Evolutionary conservation across 1,140 invertebrate genomes (phyloP).

Genomic region (Dryas iulia): DNA sequence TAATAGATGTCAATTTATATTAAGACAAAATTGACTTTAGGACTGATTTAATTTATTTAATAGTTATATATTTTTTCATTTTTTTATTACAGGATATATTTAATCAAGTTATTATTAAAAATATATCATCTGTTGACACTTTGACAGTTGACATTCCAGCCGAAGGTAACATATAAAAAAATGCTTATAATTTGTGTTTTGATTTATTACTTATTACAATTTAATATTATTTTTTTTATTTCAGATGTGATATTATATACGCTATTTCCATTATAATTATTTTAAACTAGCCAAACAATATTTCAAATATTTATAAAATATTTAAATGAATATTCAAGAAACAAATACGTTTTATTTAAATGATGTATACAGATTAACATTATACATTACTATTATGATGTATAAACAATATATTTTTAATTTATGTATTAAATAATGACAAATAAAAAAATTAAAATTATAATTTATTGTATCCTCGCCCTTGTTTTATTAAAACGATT

Average conservation of each 20-base stretch:
- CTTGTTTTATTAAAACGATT: background rate
- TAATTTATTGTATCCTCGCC: background rate
- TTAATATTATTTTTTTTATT: constrained; percentile 34
- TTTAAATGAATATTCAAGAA: background rate
- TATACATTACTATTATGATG: background rate
- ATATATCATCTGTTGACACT: constrained; percentile 42
- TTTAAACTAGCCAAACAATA: background rate
- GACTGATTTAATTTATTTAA: too few relatives aligned
- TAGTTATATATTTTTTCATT: constrained; percentile 3
- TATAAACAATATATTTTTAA: background rate
- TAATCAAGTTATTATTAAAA: constrained; percentile 34
- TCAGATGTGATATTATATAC: constrained; percentile 59
- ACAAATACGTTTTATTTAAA: background rate
- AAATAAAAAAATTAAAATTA: background rate
- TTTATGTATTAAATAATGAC: too few relatives aligned
- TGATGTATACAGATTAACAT: background rate
- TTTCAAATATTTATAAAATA: background rate
- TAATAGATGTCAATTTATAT: too few relatives aligned
- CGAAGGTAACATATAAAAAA: constrained; percentile 41
- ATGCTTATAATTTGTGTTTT: background rate
- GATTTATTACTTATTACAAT: background rate
- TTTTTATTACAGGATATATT: constrained; percentile 53
- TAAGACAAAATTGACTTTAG: too few relatives aligned
- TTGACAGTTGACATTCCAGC: constrained; percentile 37
- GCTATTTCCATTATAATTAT: constrained; percentile 39